These are phyloP conservation scores for Acanthochromis polyacanthus DNA, from an alignment of 2,113 vertebrate genomes.

Conservation along the genomic window DNA sequence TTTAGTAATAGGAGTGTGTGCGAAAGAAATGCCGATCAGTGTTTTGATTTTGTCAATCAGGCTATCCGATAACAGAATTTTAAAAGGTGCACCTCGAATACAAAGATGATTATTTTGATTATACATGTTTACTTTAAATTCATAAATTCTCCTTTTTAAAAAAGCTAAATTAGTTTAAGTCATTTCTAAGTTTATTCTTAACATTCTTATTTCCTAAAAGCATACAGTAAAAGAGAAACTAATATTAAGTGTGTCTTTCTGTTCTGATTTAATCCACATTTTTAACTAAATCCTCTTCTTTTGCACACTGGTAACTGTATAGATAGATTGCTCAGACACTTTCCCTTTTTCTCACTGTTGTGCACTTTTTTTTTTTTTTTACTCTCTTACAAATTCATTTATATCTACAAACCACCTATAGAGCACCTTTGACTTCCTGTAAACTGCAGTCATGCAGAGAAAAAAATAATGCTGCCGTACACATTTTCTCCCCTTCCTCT, in stretches of 20 bases:
- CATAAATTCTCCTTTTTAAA: neutral
- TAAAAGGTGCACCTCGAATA: neutral
- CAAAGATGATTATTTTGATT: neutral
- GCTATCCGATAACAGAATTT: neutral
- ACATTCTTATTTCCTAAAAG: neutral
- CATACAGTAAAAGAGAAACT: neutral
- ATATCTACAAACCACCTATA: constrained; percentile 39
- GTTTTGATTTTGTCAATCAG: neutral
- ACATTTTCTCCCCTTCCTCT: constrained; percentile 50
- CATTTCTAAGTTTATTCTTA: neutral
- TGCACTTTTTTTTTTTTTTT: constrained; percentile 9
- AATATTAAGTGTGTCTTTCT: neutral
- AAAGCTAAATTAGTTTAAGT: neutral
- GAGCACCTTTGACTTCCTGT: constrained; percentile 48
- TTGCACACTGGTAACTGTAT: neutral
- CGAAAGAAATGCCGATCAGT: neutral
- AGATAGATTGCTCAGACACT: constrained; percentile 7
- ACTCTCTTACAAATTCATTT: constrained; percentile 15
- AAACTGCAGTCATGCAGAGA: constrained; percentile 2
- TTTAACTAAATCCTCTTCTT: neutral
- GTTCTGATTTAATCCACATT: neutral
- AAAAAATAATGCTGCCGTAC: constrained; percentile 23
- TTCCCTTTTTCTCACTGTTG: neutral
- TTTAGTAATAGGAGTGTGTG: neutral
- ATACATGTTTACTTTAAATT: neutral